phyloP scores from a whole-genome alignment of 2,113 vertebrate genomes.

The Ochotona curzoniae region DNA sequence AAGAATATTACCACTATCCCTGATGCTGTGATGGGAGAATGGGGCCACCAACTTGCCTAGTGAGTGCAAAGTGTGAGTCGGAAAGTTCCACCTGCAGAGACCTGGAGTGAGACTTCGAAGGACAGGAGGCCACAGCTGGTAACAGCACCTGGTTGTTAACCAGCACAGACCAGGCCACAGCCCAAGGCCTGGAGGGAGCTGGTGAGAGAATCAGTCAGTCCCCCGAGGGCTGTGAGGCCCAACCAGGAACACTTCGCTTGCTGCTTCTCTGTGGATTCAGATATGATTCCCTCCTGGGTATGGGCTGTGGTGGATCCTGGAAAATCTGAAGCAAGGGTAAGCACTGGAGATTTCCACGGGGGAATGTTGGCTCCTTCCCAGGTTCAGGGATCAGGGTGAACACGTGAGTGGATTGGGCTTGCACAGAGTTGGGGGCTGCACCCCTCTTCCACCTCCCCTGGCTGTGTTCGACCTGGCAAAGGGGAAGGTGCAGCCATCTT shows the following conservation, averaged over 20 bases:
- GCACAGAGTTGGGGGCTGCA: neutral
- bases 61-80: neutral
- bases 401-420: neutral
- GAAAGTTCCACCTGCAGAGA: constrained; percentile 66
- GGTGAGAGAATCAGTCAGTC: constrained; percentile 65
- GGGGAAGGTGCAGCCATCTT: neutral
- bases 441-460: neutral
- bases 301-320: neutral
- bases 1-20: neutral
- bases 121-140: constrained; percentile 36
- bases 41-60: neutral
- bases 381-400: neutral
- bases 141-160: constrained; percentile 69
- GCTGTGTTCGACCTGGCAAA: neutral
- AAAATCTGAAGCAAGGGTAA: constrained; percentile 69
- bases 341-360: constrained; percentile 46
- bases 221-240: constrained; percentile 8
- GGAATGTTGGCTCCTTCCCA: constrained; percentile 23
- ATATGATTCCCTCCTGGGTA: constrained; percentile 47
- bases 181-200: constrained; percentile 64
- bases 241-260: constrained; percentile 21
- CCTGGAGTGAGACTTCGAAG: constrained; percentile 64
- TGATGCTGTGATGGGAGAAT: neutral
- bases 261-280: constrained; percentile 29
- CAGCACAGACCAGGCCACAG: constrained; percentile 60